phyloP scores from a whole-genome alignment of 64 coral and sea anemone genomes.

The Montipora foliosa region DNA sequence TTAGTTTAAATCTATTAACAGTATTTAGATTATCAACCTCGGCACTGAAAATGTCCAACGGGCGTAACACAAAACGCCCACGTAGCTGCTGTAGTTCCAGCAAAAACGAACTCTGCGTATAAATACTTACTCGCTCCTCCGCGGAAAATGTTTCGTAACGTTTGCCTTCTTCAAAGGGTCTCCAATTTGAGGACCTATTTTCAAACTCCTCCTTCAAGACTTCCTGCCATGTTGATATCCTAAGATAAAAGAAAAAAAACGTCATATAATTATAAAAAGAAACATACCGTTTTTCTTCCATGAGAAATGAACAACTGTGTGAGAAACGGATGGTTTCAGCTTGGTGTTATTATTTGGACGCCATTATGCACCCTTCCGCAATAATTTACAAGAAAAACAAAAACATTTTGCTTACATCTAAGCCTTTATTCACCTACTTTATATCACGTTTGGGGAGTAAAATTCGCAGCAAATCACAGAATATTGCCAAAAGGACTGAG shows the following conservation, averaged over 20 bases:
- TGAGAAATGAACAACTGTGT: conserved; percentile 21
- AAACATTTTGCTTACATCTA: not conserved
- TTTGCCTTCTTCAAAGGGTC: conserved; percentile 74
- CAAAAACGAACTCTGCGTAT: not conserved
- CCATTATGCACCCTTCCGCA: conserved; percentile 60
- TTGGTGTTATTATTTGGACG: conserved; percentile 21
- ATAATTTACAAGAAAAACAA: conserved; percentile 47
- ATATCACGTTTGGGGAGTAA: conserved; percentile 78
- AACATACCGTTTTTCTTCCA: conserved; percentile 13
- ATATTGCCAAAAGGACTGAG: conserved; percentile 80
- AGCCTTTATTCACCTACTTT: conserved; percentile 67
- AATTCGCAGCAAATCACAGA: conserved; percentile 67
- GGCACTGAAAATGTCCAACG: not conserved
- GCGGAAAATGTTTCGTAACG: conserved; percentile 68
- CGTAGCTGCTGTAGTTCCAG: not conserved
- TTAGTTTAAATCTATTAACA: conserved; percentile 63
- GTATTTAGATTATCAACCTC: conserved; percentile 57
- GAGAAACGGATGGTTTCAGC: conserved; percentile 11
- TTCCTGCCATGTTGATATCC: conserved; percentile 78
- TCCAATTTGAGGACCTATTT: conserved; percentile 56
- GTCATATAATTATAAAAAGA: not conserved
- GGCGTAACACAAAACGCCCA: conserved; percentile 23
- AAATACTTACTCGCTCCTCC: conserved; percentile 78
- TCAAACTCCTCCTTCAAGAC: conserved; percentile 73
- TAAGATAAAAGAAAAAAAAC: conserved; percentile 44